These are phyloP conservation scores for Temnothorax rugatulus DNA, from an alignment of 2,888 invertebrate genomes.

Conservation along the genomic window DNA sequence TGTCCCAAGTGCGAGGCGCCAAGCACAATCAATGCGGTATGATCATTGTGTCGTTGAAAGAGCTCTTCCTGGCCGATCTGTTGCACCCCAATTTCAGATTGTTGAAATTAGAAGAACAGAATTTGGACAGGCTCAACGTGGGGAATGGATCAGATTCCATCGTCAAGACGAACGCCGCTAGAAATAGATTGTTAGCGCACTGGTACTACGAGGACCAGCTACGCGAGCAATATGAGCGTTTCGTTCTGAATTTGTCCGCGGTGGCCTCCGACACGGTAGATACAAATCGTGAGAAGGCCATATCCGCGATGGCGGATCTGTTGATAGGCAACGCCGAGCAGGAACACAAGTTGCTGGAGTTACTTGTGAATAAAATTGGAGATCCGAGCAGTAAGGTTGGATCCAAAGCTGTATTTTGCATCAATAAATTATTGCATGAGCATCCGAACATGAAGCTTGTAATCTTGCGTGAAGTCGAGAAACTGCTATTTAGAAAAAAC, in stretches of 20 bases:
- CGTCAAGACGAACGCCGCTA: slow-evolving; percentile 79
- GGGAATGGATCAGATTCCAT: slow-evolving; percentile 87
- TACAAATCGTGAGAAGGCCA: slow-evolving; percentile 93
- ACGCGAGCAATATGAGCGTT: slow-evolving; percentile 92
- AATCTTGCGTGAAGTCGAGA: slow-evolving; percentile 95
- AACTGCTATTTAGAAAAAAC: slow-evolving; percentile 95
- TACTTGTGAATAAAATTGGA: slow-evolving; percentile 97
- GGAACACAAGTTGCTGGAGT: slow-evolving; percentile 93
- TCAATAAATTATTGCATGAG: slow-evolving; percentile 93
- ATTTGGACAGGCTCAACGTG: slow-evolving; percentile 88
- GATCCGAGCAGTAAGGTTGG: slow-evolving; percentile 96
- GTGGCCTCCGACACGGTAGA: slow-evolving; percentile 93
- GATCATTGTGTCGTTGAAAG: slow-evolving; percentile 92
- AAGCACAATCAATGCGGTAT: slow-evolving; percentile 91
- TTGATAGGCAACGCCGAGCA: slow-evolving; percentile 93
- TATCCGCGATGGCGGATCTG: slow-evolving; percentile 91
- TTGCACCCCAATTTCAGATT: slow-evolving; percentile 90
- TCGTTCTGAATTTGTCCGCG: slow-evolving; percentile 91
- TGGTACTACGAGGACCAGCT: slow-evolving; percentile 97
- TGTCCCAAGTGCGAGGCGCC: slow-evolving; percentile 92
- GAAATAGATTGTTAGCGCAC: slow-evolving; percentile 89
- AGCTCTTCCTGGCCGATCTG: slow-evolving; percentile 91
- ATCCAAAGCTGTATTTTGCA: slow-evolving; percentile 94
- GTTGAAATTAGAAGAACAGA: slow-evolving; percentile 89
- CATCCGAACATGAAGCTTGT: slow-evolving; percentile 97